Evolutionary conservation across 1,140 invertebrate genomes (phyloP).

Genomic region (Sitodiplosis mosellana): DNA sequence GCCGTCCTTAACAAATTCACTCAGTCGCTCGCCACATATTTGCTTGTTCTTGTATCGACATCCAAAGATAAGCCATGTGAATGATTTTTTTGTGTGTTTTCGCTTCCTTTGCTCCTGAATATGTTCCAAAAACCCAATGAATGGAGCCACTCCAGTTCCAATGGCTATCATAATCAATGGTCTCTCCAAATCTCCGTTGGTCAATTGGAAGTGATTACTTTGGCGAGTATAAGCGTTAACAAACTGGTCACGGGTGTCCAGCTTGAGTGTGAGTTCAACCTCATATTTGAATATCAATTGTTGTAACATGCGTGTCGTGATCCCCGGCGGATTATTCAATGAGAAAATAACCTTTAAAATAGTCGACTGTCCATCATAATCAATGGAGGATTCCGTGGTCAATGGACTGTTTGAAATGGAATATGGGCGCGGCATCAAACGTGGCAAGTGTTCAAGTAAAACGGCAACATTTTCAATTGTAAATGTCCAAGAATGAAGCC

Average conservation of each 20-base stretch:
- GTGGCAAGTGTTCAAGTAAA: slow-evolving; percentile 51
- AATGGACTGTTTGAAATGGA: slow-evolving; percentile 53
- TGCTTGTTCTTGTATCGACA: slow-evolving; percentile 42
- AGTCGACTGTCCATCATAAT: slow-evolving; percentile 13
- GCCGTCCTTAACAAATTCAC: slow-evolving; percentile 24
- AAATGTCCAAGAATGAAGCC: slow-evolving; percentile 35
- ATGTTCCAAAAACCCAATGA: slow-evolving; percentile 44
- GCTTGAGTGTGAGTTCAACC: slow-evolving; percentile 28
- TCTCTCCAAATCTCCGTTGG: slow-evolving; percentile 24
- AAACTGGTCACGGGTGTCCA: slow-evolving; percentile 8
- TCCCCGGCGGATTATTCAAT: not conserved
- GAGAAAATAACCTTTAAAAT: slow-evolving; percentile 48
- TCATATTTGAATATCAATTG: slow-evolving; percentile 14
- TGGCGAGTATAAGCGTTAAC: slow-evolving; percentile 43
- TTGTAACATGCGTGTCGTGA: not conserved
- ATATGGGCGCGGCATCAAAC: slow-evolving; percentile 56
- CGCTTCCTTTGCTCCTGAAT: slow-evolving; percentile 20
- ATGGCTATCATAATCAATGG: slow-evolving; percentile 62
- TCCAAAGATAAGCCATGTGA: slow-evolving; percentile 52
- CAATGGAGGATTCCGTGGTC: not conserved
- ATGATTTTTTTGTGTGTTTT: slow-evolving; percentile 19
- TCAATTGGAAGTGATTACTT: slow-evolving; percentile 35
- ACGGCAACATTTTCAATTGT: slow-evolving; percentile 35
- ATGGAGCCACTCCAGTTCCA: slow-evolving; percentile 71
- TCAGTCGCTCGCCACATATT: slow-evolving; percentile 10